phyloP scores from a whole-genome alignment of 2,113 vertebrate species.

The Lates calcarifer region DNA sequence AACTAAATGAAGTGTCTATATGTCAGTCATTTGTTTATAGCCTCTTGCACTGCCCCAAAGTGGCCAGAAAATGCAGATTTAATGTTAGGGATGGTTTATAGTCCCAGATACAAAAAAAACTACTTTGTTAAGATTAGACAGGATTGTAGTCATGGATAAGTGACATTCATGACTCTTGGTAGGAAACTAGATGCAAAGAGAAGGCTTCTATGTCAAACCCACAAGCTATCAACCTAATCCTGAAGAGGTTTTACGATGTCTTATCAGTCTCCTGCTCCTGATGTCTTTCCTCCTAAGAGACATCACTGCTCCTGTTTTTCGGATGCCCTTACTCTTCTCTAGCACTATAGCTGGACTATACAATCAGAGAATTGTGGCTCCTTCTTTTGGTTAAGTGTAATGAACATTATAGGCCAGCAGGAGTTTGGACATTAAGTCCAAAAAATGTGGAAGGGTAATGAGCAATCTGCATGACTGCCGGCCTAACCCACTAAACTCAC shows the following conservation, averaged over 20 bases:
- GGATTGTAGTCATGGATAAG: too few species aligned
- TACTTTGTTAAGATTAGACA: too few species aligned
- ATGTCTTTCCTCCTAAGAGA: background rate
- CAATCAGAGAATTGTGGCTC: background rate
- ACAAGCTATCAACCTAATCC: too few species aligned
- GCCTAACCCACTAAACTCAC: conserved; percentile 45
- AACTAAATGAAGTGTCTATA: too few species aligned
- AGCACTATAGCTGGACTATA: background rate
- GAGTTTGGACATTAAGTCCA: background rate
- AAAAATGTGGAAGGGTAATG: conserved; percentile 47
- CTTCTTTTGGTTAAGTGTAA: conserved; percentile 19
- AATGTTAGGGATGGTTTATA: too few species aligned
- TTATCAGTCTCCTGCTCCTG: background rate
- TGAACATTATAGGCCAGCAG: conserved; percentile 13
- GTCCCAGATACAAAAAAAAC: too few species aligned
- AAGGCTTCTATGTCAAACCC: background rate
- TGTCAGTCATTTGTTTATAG: too few species aligned
- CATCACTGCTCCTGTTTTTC: background rate
- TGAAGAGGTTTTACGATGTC: background rate
- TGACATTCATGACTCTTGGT: background rate
- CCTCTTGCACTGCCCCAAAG: too few species aligned
- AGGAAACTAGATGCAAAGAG: background rate
- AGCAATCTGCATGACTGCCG: conserved; percentile 33
- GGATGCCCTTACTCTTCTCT: background rate
- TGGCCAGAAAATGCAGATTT: too few species aligned